phyloP scores from a whole-genome alignment of 2,113 vertebrate genomes.

The Damaliscus lunatus region DNA sequence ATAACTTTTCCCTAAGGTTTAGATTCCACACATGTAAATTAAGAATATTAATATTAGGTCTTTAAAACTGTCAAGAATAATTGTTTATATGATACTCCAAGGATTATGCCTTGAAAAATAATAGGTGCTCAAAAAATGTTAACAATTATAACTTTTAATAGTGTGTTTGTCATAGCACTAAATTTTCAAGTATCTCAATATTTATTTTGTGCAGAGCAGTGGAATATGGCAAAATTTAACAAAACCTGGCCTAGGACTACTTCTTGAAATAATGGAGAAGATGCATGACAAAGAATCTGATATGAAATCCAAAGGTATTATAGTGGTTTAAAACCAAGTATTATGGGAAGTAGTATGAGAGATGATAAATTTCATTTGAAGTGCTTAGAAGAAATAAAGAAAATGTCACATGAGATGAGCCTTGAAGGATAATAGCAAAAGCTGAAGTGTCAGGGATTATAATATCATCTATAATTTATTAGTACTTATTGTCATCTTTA shows the following conservation, averaged over 20 bases:
- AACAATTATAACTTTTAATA: neutral
- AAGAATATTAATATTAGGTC: neutral
- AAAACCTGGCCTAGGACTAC: neutral
- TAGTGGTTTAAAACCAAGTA: neutral
- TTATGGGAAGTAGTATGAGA: neutral
- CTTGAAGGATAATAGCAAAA: neutral
- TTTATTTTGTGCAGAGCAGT: neutral
- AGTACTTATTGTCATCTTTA: neutral
- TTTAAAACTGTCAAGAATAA: neutral
- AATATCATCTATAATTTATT: neutral
- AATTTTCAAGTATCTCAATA: neutral
- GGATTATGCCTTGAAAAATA: neutral
- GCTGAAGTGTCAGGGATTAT: neutral
- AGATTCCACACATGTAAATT: neutral
- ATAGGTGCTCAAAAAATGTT: neutral
- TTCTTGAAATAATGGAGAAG: neutral
- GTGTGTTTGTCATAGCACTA: neutral
- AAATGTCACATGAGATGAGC: neutral
- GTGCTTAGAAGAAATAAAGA: neutral
- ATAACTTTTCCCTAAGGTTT: neutral
- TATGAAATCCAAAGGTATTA: neutral
- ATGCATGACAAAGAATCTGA: neutral
- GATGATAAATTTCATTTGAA: neutral
- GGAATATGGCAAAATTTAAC: neutral
- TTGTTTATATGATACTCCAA: neutral